Conservation (phyloP, 2,797 vertebrate species). For the Odontamblyopus rebecca region DNA sequence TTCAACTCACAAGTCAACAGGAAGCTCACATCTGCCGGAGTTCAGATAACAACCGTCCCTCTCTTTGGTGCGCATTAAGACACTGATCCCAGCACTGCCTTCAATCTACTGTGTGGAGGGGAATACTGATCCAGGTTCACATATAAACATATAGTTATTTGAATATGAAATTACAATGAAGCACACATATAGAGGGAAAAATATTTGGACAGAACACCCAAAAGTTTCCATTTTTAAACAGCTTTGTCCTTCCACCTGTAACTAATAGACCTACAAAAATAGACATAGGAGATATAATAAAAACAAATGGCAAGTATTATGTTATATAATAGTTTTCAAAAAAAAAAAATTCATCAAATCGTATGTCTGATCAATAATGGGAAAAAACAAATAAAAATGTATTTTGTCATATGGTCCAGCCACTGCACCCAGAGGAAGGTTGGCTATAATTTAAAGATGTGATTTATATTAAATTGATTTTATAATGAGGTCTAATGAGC, state of each 20-base stretch:
- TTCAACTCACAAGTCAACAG: conserved; percentile 72
- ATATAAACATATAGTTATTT: not conserved
- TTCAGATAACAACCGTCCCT: conserved; percentile 70
- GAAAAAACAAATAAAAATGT: too few relatives aligned
- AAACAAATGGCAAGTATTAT: too few relatives aligned
- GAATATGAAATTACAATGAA: not conserved
- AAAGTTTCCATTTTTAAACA: not conserved
- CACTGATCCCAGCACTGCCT: conserved; percentile 49
- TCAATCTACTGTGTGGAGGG: not conserved
- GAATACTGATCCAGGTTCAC: conserved; percentile 28
- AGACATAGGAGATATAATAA: not conserved
- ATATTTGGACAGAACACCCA: not conserved
- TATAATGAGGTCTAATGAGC: not conserved
- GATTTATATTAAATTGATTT: not conserved
- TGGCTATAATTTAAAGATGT: not conserved
- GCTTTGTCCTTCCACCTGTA: not conserved
- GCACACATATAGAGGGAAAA: not conserved
- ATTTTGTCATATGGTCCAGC: too few relatives aligned
- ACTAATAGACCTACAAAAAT: not conserved
- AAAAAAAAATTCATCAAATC: too few relatives aligned
- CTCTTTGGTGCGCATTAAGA: conserved; percentile 34
- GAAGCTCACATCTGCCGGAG: conserved; percentile 71
- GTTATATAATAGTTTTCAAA: too few relatives aligned
- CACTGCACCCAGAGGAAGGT: not conserved
- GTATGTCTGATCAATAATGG: too few relatives aligned